Evolutionary conservation across 2,888 invertebrate species (phyloP), one percentile per base, ranked within the genome.

Genomic region (Cetonia aurata): DNA sequence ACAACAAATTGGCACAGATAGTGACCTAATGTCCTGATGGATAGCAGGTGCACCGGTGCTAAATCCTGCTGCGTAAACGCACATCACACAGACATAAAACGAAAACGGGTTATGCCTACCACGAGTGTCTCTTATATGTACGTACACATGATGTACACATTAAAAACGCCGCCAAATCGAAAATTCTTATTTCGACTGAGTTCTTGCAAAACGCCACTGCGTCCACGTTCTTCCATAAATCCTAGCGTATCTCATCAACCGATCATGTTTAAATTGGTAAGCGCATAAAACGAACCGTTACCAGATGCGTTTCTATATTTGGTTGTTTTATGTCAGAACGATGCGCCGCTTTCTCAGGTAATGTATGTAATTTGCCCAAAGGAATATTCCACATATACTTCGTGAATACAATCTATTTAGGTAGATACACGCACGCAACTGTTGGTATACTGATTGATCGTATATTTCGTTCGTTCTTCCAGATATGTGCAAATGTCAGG

Each of bases 1-100:
- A 65, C 62, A 6, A 65, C 62, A 65, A 65, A 48, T 65, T 65
- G 62, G 62, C 62, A 65, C 52, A 50, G 37, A 65, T 52, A 65
- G 19, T 41, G 50, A 65, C 52, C 62, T 65, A 50, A 60, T n/a
- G 62, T 46, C 62, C 1, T 37, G 37, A 17, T 15, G 50, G 37
- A 15, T 65, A 65, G 19, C 62, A 65, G 62, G 62, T 65, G 62
- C 46, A 52, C 37, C 37, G 10, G 17, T 65, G 25, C 41, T 65
- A 65, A 65, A 65, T 65, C 50, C 62, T 65, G 19, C 62, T 65
- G 50, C 37, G 62, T 65, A 48, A 37, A 33, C 37, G 37, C 17
- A 41, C 37, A 37, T 37, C 37, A 37, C 37, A 19, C 15, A n/a
- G n/a, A 62, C 19, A 31, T 48, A 15, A 33, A 65, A 65, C 50